phyloP scores from a whole-genome alignment of 2,797 vertebrate genomes.

The Phrynocephalus guinanensis region DNA sequence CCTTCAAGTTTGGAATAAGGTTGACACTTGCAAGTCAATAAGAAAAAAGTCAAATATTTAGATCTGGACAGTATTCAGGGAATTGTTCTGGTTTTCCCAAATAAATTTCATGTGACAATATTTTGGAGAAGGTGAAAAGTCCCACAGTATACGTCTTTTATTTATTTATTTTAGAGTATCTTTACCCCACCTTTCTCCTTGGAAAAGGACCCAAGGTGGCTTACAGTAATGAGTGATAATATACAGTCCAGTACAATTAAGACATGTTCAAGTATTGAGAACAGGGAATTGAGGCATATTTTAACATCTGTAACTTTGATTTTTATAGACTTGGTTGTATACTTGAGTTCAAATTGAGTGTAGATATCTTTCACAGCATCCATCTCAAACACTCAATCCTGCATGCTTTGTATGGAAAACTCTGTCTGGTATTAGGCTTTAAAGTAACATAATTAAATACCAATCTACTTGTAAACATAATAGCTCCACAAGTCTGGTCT shows the following conservation, averaged over 20 bases:
- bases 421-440: conserved; percentile 46
- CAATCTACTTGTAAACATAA: conserved; percentile 48
- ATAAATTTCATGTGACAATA: conserved; percentile 19
- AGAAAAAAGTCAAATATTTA: neutral
- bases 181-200: too few relatives aligned
- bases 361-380: conserved; percentile 50
- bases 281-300: too few relatives aligned
- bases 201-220: too few relatives aligned
- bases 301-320: too few relatives aligned
- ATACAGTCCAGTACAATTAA: too few relatives aligned
- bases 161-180: too few relatives aligned
- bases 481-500: conserved; percentile 30
- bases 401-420: conserved; percentile 45
- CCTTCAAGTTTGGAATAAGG: neutral
- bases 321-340: conserved; percentile 57
- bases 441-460: conserved; percentile 53
- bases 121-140: conserved; percentile 47
- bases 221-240: too few relatives aligned
- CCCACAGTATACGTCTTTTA: conserved; percentile 30
- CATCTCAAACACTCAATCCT: conserved; percentile 36
- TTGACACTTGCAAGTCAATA: neutral
- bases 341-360: conserved; percentile 47
- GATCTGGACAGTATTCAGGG: neutral
- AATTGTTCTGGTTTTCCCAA: neutral
- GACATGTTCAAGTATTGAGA: too few relatives aligned